These are phyloP conservation scores for Xanthia togata DNA, from an alignment of 2,888 invertebrate species.

Conservation along the genomic window DNA sequence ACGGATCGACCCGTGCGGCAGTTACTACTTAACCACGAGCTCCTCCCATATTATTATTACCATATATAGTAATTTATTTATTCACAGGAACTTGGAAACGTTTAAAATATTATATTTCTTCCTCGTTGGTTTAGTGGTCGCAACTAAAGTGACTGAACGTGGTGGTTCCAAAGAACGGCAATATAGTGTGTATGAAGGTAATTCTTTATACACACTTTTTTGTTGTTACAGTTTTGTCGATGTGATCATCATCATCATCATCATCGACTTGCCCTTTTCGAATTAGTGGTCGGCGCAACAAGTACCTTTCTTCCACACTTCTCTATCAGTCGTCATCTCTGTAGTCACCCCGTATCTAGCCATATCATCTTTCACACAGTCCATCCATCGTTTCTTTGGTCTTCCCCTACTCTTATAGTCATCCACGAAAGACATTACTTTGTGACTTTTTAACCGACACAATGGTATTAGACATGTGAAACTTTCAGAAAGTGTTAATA, in stretches of 20 bases:
- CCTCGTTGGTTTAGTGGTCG: too few relatives aligned
- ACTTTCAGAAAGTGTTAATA: neutral
- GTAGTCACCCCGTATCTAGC: neutral
- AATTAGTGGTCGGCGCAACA: neutral
- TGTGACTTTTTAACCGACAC: neutral
- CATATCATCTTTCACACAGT: neutral
- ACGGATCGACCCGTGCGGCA: too few relatives aligned
- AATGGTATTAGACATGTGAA: neutral
- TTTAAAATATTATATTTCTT: neutral
- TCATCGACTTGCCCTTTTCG: neutral
- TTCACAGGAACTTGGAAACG: neutral
- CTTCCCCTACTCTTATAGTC: neutral
- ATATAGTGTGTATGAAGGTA: neutral
- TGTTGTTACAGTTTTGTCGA: too few relatives aligned
- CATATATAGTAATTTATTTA: neutral
- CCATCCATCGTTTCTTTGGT: neutral
- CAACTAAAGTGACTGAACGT: neutral
- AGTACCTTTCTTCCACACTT: neutral
- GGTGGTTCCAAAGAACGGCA: neutral
- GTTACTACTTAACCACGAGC: too few relatives aligned
- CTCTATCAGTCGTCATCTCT: neutral
- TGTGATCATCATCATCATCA: neutral
- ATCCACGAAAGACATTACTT: too few relatives aligned
- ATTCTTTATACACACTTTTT: too few relatives aligned
- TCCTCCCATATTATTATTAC: too few relatives aligned